These are phyloP conservation scores for Acanthis flammea DNA, from an alignment of 2,797 vertebrate genomes.

Conservation along the genomic window DNA sequence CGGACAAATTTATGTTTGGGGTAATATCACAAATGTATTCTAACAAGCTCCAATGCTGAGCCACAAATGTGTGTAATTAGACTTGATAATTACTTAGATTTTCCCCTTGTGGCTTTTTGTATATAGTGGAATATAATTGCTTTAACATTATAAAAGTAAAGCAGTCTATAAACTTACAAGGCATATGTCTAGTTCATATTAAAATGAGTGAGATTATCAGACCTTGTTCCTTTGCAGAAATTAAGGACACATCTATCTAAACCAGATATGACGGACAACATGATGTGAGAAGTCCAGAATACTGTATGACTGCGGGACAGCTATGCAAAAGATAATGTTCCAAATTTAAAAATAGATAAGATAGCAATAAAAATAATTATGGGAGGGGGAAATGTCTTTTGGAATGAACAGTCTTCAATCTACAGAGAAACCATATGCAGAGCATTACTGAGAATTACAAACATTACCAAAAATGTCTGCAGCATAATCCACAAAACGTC, in stretches of 20 bases:
- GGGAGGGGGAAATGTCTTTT: not conserved
- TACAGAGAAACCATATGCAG: not conserved
- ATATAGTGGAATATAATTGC: conserved; percentile 6
- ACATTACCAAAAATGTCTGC: not conserved
- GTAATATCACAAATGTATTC: not conserved
- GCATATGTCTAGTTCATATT: not conserved
- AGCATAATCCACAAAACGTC: not conserved
- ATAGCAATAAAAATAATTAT: not conserved
- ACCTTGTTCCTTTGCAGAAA: not conserved
- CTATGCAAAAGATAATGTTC: not conserved
- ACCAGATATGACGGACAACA: not conserved
- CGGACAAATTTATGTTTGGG: not conserved
- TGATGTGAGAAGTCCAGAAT: not conserved
- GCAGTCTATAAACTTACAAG: not conserved
- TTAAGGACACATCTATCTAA: not conserved
- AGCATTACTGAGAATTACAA: not conserved
- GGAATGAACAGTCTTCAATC: not conserved
- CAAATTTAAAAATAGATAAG: not conserved
- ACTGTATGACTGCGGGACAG: not conserved
- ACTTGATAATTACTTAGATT: conserved; percentile 25
- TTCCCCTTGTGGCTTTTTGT: conserved; percentile 28
- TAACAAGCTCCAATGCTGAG: not conserved
- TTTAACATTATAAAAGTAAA: not conserved
- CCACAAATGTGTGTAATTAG: not conserved
- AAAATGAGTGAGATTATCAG: not conserved